Evolutionary conservation across 92 coral and sea anemone species (phyloP).

Genomic region (Actinostola sp.): DNA sequence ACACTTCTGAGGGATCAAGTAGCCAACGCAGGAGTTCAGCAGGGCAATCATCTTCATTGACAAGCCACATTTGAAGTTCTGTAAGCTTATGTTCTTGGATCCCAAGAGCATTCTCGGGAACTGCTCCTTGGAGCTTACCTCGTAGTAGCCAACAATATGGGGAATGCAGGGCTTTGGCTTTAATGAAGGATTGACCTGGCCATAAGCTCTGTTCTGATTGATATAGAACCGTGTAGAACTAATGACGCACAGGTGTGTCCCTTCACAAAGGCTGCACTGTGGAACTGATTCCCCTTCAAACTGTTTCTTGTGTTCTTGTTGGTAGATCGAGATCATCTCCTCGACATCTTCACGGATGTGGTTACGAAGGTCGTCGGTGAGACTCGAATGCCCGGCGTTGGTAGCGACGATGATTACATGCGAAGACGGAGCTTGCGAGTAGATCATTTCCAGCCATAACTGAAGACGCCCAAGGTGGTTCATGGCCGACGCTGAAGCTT

Average conservation of each 20-base stretch:
- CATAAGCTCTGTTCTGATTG: slow-evolving; percentile 19
- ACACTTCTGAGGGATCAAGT: slow-evolving; percentile 89
- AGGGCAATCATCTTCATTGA: slow-evolving; percentile 72
- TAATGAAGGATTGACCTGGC: slow-evolving; percentile 21
- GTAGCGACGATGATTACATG: slow-evolving; percentile 79
- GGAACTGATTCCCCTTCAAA: slow-evolving; percentile 82
- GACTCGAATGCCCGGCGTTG: slow-evolving; percentile 76
- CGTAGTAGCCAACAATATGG: slow-evolving; percentile 86
- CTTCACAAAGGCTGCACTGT: slow-evolving; percentile 80
- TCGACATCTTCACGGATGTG: slow-evolving; percentile 84
- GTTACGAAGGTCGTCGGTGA: slow-evolving; percentile 67
- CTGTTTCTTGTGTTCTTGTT: slow-evolving; percentile 70
- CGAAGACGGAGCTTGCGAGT: slow-evolving; percentile 81
- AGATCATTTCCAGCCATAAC: slow-evolving; percentile 82
- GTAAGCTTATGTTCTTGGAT: slow-evolving; percentile 76
- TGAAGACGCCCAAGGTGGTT: slow-evolving; percentile 76
- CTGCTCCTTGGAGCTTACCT: slow-evolving; percentile 78
- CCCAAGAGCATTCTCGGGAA: slow-evolving; percentile 69
- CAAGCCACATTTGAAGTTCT: slow-evolving; percentile 79
- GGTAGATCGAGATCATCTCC: slow-evolving; percentile 68
- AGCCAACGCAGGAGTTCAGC: slow-evolving; percentile 69
- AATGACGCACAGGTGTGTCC: slow-evolving; percentile 66
- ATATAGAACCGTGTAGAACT: slow-evolving; percentile 70
- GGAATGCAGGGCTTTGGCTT: slow-evolving; percentile 77
- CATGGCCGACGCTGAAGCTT: slow-evolving; percentile 46